A percentile compares a stretch with the other conserved stretches of the same genome.
Conservation (phyloP, 2,113 vertebrate species). For the Mirza zaza region DNA sequence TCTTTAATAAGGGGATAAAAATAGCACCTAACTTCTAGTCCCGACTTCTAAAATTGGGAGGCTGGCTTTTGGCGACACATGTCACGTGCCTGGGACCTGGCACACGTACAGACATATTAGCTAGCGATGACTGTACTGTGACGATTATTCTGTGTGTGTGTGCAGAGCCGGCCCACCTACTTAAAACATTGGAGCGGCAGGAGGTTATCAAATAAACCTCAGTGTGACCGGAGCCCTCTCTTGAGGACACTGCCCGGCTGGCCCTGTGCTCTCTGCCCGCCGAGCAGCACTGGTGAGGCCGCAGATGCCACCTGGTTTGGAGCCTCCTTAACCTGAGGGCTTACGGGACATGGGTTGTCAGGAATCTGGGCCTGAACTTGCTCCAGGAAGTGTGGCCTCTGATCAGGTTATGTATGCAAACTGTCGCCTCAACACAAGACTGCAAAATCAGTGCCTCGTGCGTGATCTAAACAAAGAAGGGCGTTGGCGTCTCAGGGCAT, state of each 20-base stretch:
- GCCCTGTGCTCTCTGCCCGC: neutral
- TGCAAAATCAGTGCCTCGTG: neutral
- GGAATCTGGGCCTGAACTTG: neutral
- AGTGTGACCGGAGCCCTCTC: rapidly evolving
- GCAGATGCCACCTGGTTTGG: neutral
- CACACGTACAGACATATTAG: neutral
- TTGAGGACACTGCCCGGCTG: neutral
- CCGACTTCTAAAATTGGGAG: neutral
- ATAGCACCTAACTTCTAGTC: neutral
- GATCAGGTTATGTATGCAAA: neutral
- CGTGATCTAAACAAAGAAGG: neutral
- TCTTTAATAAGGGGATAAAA: neutral
- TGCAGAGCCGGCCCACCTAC: neutral
- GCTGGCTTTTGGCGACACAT: neutral
- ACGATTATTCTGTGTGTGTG: neutral
- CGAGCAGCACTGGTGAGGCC: neutral
- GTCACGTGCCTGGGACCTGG: neutral
- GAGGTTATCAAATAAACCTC: neutral
- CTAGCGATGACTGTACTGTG: neutral
- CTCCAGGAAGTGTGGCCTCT: neutral
- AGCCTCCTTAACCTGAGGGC: neutral
- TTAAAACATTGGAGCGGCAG: neutral
- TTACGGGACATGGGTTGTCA: conserved; percentile 3
- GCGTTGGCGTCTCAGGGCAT: neutral
- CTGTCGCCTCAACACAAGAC: neutral